Conservation (phyloP, 2,113 vertebrate species). For the Agapornis roseicollis region DNA sequence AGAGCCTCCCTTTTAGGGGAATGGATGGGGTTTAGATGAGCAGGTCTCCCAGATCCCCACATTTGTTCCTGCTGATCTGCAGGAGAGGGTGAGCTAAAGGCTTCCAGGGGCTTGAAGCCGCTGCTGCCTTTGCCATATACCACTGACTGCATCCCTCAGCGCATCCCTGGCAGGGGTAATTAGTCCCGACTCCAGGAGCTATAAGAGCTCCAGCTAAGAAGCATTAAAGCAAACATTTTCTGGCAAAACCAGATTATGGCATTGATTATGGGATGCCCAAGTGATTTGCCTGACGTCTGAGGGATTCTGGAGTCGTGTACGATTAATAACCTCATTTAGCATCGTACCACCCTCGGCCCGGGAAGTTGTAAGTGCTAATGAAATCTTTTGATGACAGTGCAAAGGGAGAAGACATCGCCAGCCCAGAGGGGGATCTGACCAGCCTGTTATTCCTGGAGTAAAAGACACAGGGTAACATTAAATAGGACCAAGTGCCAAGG, state of each 20-base stretch:
- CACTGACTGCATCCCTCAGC: not conserved
- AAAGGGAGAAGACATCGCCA: not conserved
- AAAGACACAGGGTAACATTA: not conserved
- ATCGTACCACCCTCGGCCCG: not conserved
- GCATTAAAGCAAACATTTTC: slow-evolving; percentile 55
- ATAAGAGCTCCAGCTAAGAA: slow-evolving; percentile 20
- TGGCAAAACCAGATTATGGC: slow-evolving; percentile 55
- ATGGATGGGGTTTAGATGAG: not conserved
- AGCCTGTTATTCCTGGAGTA: not conserved
- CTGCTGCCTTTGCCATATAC: not conserved
- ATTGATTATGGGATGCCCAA: slow-evolving; percentile 60
- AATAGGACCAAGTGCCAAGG: not conserved
- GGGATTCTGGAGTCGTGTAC: slow-evolving; percentile 25
- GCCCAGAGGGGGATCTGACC: not conserved
- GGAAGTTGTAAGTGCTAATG: slow-evolving; percentile 29
- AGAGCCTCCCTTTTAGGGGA: not conserved
- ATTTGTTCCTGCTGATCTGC: not conserved
- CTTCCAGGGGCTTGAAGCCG: not conserved
- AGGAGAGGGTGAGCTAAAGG: not conserved
- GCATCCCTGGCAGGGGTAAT: slow-evolving; percentile 23
- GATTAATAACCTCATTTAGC: slow-evolving; percentile 68
- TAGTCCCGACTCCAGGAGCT: slow-evolving; percentile 37
- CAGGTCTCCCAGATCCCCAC: not conserved
- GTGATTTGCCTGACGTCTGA: slow-evolving; percentile 45
- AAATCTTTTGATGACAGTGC: slow-evolving; percentile 42